Base-by-base conservation (phyloP, 2,888 invertebrate species). In the Platycnemis pennipes region DNA sequence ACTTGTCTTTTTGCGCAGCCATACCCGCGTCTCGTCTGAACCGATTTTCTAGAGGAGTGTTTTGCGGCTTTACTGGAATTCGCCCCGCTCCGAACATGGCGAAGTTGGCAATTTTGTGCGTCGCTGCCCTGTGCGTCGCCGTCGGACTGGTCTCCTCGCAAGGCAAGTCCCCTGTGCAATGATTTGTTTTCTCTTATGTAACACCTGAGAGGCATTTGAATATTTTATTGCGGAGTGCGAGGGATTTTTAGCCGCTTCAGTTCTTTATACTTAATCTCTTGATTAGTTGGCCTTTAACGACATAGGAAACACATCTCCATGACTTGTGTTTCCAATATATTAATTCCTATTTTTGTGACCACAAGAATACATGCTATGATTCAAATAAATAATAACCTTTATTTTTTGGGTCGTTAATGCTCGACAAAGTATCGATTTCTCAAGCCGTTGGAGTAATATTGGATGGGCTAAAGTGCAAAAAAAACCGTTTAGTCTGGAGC, bases 1-100 rank as follows among this genome's bases (percentile, higher is more conserved):
- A 89, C 56, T 89, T 56, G 56, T 49, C 56, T 89, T 89, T 89
- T 89, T 37, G 89, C 53, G 49, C 88, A 53, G 49, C 89, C n/a
- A 37, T 42, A 89, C 7, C 63, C 3, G 63, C 56, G 31, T 53
- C 16, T 56, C 89, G 42, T 26, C 42, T 26, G 4, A 86, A 44
- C 26, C 31, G 56, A 42, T 42, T n/a, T 46, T 53, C 56, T 42
- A 37, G 53, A 89, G 89, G 49, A 56, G 56, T 42, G 89, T 89
- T 56, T 56, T 13, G 89, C 37, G 63, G 63, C n/a, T 63, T 63
- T 63, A n/a, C 26, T 26, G 63, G n/a, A 63, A 63, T 63, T n/a
- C n/a, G 63, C 63, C 22, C 26, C 63, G 63, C 63, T 53, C 26
- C 37, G 31, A 89, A 89, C 53, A 89, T 89, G 89, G 89, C 89